Evolutionary conservation across 2,113 vertebrate species (phyloP), one percentile per base, ranked within the genome.

Genomic region (Hyaena hyaena): DNA sequence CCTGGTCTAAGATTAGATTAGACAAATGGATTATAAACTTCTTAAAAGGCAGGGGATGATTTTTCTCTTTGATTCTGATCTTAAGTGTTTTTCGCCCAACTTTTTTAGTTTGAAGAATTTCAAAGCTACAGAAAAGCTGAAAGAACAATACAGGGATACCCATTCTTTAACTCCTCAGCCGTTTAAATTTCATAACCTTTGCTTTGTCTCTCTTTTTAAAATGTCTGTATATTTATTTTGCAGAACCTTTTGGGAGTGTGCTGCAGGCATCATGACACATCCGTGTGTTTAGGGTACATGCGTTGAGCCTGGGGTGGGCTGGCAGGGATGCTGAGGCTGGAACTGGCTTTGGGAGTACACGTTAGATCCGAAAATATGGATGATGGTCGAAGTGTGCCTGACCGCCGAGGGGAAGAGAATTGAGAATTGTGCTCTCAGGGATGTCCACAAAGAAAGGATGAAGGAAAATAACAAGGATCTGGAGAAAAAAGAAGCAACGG

Each of bases 61-160:
- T 91, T 80, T 65, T 69, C 53, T 74, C 31, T 94, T 82, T 92
- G 39, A 73, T 84, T 85, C 84, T 81, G n/a, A 88, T 50, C 55
- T 24, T 92, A 1, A 2, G 0, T 74, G 24, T 69, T 58, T 33
- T 5, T 1, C 7, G 6, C 14, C 7, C 6, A 95, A 7, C 55
- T 73, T 83, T 81, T 71, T 79, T 68, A 82, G 48, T 94, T 92
- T 63, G 48, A 76, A 89, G 88, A 69, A 50, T 85, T 92, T 61
- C 58, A 97, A 17, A 77, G 45, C 33, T 45, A 10, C 11, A 16
- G 31, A 35, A 92, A 45, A 96, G 19, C n/a, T 73, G 77, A 69
- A 58, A 81, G 80, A 66, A 7, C 33, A 23, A 11, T 21, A 12
- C 5, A 55, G 66, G 10, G 33, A 19, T 14, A 8, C 6, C 50